Evolutionary conservation across 1,140 invertebrate genomes (phyloP).

Genomic region (Acromyrmex heyeri): DNA sequence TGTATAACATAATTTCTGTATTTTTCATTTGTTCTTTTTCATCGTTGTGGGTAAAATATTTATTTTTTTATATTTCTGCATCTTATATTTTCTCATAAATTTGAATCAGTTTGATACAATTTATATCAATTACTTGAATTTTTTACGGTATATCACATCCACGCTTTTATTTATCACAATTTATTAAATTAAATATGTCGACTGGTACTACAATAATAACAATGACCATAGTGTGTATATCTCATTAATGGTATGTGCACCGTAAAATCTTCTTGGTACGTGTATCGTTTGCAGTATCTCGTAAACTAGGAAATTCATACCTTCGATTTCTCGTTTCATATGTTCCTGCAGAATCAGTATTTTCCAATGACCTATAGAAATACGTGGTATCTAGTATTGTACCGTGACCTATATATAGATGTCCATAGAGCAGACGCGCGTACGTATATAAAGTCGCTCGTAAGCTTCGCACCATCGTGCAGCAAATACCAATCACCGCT

Average conservation of each 20-base stretch:
- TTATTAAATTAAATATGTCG: background rate
- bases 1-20: background rate
- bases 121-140: background rate
- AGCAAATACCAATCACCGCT: slow-evolving; percentile 27
- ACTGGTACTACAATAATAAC: background rate
- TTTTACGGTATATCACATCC: background rate
- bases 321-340: slow-evolving; percentile 35
- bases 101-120: background rate
- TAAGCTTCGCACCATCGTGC: slow-evolving; percentile 44
- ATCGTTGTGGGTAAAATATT: background rate
- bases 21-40: slow-evolving; percentile 6
- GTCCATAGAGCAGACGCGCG: slow-evolving; percentile 28
- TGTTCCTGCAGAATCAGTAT: slow-evolving; percentile 27
- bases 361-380: slow-evolving; percentile 56
- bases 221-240: background rate
- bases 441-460: slow-evolving; percentile 34
- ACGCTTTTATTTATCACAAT: background rate
- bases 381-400: slow-evolving; percentile 16
- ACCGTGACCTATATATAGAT: slow-evolving; percentile 7
- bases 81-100: background rate
- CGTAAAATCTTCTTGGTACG: background rate
- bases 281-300: slow-evolving; percentile 31
- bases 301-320: slow-evolving; percentile 23
- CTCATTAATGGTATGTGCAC: slow-evolving; percentile 7
- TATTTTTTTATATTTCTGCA: background rate